A percentile compares a stretch with the other conserved stretches of the same genome.
These are phyloP conservation scores for Papilio protenor DNA, from an alignment of 2,888 invertebrate genomes.

Conservation along the genomic window DNA sequence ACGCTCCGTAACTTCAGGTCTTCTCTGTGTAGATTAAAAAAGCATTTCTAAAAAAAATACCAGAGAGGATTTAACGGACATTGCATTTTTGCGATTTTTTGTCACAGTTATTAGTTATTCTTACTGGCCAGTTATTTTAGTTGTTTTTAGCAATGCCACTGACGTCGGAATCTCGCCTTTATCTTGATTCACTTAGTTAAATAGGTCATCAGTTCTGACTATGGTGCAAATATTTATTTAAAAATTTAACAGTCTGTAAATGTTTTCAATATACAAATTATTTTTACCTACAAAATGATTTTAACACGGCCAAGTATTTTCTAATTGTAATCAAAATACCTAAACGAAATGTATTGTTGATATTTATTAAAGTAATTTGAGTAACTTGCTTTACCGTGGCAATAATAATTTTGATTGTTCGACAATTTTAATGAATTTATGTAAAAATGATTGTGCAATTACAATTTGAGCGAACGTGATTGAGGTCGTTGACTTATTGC, in stretches of 20 bases:
- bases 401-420: slow-evolving; percentile 8
- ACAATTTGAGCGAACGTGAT: slow-evolving; percentile 30
- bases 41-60: neutral
- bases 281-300: neutral
- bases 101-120: neutral
- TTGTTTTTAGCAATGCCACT: no score
- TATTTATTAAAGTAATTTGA: neutral
- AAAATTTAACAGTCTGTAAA: no score
- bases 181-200: neutral
- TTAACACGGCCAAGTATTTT: neutral
- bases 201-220: no score
- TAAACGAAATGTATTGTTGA: neutral
- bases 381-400: neutral
- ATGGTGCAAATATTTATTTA: no score
- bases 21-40: neutral
- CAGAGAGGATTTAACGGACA: neutral
- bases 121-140: neutral
- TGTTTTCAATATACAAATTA: neutral
- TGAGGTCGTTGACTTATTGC: slow-evolving; percentile 42
- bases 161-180: no score
- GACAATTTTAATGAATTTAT: slow-evolving; percentile 27
- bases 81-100: neutral
- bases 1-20: neutral
- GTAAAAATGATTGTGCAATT: slow-evolving; percentile 43
- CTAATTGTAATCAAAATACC: neutral